Evolutionary conservation across 2,888 invertebrate genomes (phyloP).

Genomic region (Pheosia gnoma): DNA sequence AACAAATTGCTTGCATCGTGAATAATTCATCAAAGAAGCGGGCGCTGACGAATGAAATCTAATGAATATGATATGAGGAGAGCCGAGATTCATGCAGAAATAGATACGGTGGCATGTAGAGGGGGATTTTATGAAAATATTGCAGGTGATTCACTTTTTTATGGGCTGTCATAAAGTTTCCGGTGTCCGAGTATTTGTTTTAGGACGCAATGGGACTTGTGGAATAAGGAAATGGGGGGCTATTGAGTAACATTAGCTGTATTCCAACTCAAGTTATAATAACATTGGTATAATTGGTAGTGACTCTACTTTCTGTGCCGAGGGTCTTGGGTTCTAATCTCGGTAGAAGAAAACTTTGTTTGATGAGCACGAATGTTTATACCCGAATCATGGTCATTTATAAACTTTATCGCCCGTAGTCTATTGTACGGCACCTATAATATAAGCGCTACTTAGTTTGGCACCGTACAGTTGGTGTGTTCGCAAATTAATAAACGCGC

Average conservation of each 20-base stretch:
- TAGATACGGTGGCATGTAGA: conserved; percentile 34
- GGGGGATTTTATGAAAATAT: conserved; percentile 35
- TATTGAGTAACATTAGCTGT: neutral
- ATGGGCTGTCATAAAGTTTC: conserved; percentile 22
- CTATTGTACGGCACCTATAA: no score
- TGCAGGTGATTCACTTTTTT: conserved; percentile 31
- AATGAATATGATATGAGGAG: conserved; percentile 79
- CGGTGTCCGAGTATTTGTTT: conserved; percentile 11
- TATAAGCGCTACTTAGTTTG: no score
- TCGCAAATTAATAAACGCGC: no score
- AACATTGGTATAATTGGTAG: no score
- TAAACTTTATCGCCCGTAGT: no score
- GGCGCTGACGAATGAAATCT: conserved; percentile 80
- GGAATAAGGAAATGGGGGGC: neutral
- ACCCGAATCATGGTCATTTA: no score
- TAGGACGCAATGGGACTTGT: neutral
- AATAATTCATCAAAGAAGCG: conserved; percentile 79
- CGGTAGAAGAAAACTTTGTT: no score
- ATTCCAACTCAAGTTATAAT: neutral
- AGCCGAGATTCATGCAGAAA: conserved; percentile 57
- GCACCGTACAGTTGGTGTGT: no score
- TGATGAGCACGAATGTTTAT: no score
- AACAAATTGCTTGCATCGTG: conserved; percentile 73
- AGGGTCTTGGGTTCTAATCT: no score
- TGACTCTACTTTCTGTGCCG: no score